Base-by-base conservation (phyloP, 2,113 vertebrate genomes). In the Pseudorectes ferrugineus region DNA sequence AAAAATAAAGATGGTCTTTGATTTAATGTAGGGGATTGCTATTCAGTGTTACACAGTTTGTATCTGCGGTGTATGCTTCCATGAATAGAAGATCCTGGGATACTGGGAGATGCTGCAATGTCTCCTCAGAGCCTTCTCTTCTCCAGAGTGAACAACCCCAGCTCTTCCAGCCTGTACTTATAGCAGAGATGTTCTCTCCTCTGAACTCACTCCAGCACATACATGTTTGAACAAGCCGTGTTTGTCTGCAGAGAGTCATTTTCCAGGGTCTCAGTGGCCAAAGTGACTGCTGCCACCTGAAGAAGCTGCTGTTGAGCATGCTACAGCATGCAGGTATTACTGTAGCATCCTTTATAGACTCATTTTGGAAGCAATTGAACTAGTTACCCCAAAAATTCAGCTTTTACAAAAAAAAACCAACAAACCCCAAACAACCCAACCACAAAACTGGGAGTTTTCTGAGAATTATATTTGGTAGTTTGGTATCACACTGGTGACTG, bases 151-250 rank as follows among this genome's bases (percentile, higher is more conserved):
- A 89, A 3, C 12, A 54, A 17, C 10, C 14, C 18, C 22, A 62
- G 31, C 22, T 76, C 55, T 48, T 70, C 33, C 40, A 66, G 42
- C 10, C 45, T 68, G 11, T 65, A 4, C 3, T 31, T 23, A 20
- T 0, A 73, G 29, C 9, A 4, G 23, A 59, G 10, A 4, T 35
- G 25, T 12, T 68, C 42, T 22, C 21, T 62, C 14, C 20, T 74
- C 46, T 61, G 20, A 24, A 55, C 23, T 10, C 2, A 0, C 6
- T 45, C 3, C 0, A 8, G 4, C 24, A 68, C 14, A 24, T 26
- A 35, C 14, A 1, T 43, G 40, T 59, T 83, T 43, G 66, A 94
- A 28, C 18, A 78, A 75, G 29, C 21, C 49, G 12, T 22, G 1
- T 35, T 6, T 58, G 7, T 29, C n/a, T 77, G 36, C 54, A 70